A percentile compares a stretch with the other conserved stretches of the same genome.
Conservation (phyloP, 2,113 vertebrate species). For the Falcunculus frontatus region DNA sequence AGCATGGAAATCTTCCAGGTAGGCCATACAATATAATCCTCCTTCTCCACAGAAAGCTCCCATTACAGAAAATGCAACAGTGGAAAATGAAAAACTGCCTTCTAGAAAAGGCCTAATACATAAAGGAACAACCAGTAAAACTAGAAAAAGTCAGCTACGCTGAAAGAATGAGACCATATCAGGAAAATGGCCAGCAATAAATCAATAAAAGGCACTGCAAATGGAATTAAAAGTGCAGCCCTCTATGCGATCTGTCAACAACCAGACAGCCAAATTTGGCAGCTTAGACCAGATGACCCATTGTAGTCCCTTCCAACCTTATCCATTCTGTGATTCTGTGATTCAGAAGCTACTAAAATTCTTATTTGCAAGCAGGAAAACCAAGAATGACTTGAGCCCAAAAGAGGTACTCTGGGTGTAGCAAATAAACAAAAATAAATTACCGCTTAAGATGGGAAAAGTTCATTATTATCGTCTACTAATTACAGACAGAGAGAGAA, state of each 20-base stretch:
- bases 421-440: not conserved
- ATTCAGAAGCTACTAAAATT: not conserved
- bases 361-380: not conserved
- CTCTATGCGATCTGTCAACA: not conserved
- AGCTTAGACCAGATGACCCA: not conserved
- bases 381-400: not conserved
- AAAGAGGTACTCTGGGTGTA: not conserved
- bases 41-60: not conserved
- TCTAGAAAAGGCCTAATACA: not conserved
- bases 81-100: not conserved
- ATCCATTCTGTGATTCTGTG: not conserved
- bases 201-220: not conserved
- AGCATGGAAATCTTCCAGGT: not conserved
- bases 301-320: not conserved
- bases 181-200: not conserved
- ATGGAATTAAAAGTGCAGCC: not conserved
- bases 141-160: not conserved
- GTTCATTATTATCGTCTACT: not conserved
- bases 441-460: not conserved
- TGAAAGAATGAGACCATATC: not conserved
- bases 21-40: not conserved
- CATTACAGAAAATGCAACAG: not conserved
- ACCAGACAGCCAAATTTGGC: not conserved
- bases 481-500: not conserved
- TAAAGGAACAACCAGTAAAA: not conserved